These are phyloP conservation scores for Hydroisotoma schaefferi DNA, from an alignment of 2,888 invertebrate genomes.

Conservation along the genomic window DNA sequence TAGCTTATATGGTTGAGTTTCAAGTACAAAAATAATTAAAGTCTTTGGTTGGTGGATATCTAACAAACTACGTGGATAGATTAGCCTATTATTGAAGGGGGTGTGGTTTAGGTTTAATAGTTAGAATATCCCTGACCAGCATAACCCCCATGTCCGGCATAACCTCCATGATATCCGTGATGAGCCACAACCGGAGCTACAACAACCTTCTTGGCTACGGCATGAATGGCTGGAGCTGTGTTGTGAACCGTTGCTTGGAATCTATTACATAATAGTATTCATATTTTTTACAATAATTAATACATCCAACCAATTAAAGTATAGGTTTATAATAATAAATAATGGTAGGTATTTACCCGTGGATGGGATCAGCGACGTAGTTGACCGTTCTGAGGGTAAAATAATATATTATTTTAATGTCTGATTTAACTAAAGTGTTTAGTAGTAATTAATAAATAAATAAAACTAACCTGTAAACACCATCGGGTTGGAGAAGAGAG, in stretches of 20 bases:
- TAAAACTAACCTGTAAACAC: conserved; percentile 12
- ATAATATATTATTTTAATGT: neutral
- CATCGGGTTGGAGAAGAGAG: conserved; percentile 23
- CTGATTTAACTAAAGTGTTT: neutral
- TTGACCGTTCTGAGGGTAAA: conserved; percentile 7
- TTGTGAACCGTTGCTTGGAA: conserved; percentile 19
- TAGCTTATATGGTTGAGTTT: too few relatives aligned
- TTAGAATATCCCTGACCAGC: too few relatives aligned
- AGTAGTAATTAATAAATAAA: neutral
- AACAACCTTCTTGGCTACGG: conserved; percentile 21
- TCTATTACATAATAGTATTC: too few relatives aligned
- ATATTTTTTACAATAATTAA: too few relatives aligned
- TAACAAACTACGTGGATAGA: too few relatives aligned
- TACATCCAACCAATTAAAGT: neutral
- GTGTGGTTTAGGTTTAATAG: too few relatives aligned
- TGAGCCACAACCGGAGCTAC: conserved; percentile 20
- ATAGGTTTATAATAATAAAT: neutral
- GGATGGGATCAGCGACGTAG: conserved; percentile 21
- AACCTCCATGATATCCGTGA: conserved; percentile 6
- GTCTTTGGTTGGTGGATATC: too few relatives aligned
- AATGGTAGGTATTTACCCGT: conserved; percentile 6
- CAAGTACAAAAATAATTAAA: too few relatives aligned
- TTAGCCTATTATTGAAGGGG: too few relatives aligned
- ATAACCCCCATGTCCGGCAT: conserved; percentile 14
- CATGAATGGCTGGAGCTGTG: conserved; percentile 21